Evolutionary conservation across 2,797 vertebrate genomes (phyloP), one percentile per base, ranked within the genome.

Genomic region (Harpagifer antarcticus): DNA sequence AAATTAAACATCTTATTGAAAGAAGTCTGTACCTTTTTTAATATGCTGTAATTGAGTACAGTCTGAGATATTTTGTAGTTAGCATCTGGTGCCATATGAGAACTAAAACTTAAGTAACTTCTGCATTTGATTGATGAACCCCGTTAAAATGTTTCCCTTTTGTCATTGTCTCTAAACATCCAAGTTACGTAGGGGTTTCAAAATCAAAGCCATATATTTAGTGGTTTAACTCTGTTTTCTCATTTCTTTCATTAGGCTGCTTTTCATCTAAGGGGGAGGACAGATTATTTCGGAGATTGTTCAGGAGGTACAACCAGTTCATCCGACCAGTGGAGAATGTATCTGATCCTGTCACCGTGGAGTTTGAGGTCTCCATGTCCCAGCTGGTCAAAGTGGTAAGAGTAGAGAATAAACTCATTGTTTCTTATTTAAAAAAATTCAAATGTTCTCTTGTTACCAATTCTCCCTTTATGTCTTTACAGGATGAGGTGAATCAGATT

Each of bases 401-500:
- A n/a, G 40, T 8, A 5, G 19, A 67, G 1, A 48, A 11, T 17
- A 4, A 44, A 13, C 2, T 45, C 3, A 17, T 23, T 48, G 15
- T 58, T 14, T 68, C 1, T 40, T 16, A 10, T 47, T 66, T 43
- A 44, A 14, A 45, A 14, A 44, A 27, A 19, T 15, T 4, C 4
- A 27, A 27, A 0, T 63, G 40, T 20, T 40, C n/a, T 2, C 20
- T 23, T 5, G 3, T 54, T 5, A 59, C 57, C 43, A 9, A 49
- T 72, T 57, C 5, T 0, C 3, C 15, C 10, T 56, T 82, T 93
- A 88, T 71, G 6, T 79, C 27, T 54, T 88, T 56, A 17, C 76
- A 99, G 98, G 98, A 99, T 94, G 98, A 99, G 93, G 98, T 99
- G 57, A 99, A 99, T 91, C 98, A 99, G 89, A 99, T 99, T 70